These are phyloP conservation scores for Tachysurus fulvidraco DNA, from an alignment of 2,113 vertebrate species.

Conservation along the genomic window DNA sequence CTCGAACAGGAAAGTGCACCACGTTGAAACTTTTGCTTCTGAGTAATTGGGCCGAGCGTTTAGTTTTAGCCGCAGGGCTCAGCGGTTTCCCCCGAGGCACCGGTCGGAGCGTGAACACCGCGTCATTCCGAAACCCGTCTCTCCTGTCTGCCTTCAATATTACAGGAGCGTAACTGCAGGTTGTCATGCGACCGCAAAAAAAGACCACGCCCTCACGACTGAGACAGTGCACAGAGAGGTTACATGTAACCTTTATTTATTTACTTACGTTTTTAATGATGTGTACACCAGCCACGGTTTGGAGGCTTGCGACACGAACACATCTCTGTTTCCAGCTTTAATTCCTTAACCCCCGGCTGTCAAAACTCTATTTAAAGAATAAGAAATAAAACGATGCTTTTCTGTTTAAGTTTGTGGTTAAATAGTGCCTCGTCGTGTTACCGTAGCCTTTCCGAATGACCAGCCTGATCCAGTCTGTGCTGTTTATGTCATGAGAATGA, in stretches of 20 bases:
- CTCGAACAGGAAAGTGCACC: too few relatives aligned
- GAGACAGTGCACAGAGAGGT: background rate
- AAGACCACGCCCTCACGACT: conserved; percentile 25
- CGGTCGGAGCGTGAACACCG: background rate
- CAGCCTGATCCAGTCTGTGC: background rate
- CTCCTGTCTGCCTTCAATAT: conserved; percentile 18
- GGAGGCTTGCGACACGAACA: background rate
- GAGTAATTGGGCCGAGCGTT: background rate
- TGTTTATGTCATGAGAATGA: background rate
- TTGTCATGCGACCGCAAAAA: background rate
- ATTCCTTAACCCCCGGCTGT: background rate
- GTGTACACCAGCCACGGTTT: background rate
- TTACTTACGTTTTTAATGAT: background rate
- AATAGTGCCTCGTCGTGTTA: background rate
- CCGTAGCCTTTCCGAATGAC: background rate
- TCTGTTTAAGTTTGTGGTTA: background rate
- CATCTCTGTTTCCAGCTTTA: background rate
- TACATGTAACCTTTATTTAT: background rate
- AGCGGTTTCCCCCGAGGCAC: conserved; percentile 8
- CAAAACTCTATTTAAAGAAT: background rate
- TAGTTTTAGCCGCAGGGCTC: background rate
- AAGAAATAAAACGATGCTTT: background rate
- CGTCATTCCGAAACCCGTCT: conserved; percentile 33
- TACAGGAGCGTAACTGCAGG: background rate
- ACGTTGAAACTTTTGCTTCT: background rate